Conservation (phyloP, 2,797 vertebrate species). For the Eulemur albifrons region DNA sequence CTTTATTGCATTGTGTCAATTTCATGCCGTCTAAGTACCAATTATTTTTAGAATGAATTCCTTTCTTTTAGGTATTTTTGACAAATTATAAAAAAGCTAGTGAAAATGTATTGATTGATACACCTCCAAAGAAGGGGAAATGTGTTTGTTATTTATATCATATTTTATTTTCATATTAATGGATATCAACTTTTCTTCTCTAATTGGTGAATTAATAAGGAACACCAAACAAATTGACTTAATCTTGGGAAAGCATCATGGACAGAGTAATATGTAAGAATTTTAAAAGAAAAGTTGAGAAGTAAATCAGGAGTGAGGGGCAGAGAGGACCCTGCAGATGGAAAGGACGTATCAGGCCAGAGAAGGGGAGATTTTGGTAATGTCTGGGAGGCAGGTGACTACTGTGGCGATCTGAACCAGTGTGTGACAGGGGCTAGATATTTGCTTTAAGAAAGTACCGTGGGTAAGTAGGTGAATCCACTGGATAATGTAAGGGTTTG, state of each 20-base stretch:
- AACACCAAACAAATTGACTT: neutral
- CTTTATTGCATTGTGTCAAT: neutral
- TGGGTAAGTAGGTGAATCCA: neutral
- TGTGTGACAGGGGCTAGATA: neutral
- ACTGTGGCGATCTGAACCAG: neutral
- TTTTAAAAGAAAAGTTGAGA: neutral
- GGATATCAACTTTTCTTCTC: neutral
- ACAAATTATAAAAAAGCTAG: neutral
- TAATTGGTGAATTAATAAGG: neutral
- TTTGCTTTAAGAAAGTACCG: neutral
- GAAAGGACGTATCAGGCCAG: neutral
- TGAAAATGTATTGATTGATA: neutral
- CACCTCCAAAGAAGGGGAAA: neutral
- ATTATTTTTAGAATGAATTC: neutral
- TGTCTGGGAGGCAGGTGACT: neutral
- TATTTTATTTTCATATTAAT: neutral
- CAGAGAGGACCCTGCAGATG: too few relatives aligned
- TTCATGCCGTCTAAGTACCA: neutral
- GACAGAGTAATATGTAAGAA: neutral
- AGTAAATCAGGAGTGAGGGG: neutral
- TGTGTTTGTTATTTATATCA: neutral
- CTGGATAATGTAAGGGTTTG: neutral
- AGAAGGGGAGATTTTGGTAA: neutral
- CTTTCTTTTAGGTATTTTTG: conserved; percentile 32
- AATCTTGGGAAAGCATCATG: neutral